These are phyloP conservation scores for Phaethornis superciliosus DNA, from an alignment of 2,113 vertebrate species.

Conservation along the genomic window DNA sequence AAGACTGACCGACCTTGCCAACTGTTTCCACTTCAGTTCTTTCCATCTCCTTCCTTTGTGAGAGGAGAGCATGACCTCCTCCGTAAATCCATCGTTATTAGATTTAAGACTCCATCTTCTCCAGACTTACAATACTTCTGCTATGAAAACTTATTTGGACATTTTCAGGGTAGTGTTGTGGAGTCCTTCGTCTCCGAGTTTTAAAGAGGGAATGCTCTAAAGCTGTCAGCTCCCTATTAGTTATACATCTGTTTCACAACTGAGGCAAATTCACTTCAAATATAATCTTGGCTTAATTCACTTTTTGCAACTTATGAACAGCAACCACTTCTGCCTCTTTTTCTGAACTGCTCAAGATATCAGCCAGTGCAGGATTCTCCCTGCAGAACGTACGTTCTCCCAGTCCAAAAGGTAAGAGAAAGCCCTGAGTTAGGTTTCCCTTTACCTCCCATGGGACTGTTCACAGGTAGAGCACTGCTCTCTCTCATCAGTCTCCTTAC, in stretches of 20 bases:
- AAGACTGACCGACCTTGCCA: not conserved
- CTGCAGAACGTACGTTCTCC: no score
- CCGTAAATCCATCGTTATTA: not conserved
- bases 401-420: not conserved
- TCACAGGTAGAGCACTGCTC: not conserved
- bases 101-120: not conserved
- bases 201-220: not conserved
- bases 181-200: not conserved
- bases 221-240: not conserved
- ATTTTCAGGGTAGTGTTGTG: not conserved
- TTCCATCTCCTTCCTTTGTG: not conserved
- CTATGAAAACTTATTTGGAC: accelerated
- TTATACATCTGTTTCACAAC: not conserved
- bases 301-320: not conserved
- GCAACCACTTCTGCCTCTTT: not conserved
- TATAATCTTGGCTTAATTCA: not conserved
- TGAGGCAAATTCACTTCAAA: not conserved
- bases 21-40: not conserved
- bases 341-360: not conserved
- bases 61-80: not conserved
- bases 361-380: not conserved
- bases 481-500: not conserved
- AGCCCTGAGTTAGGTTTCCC: not conserved
- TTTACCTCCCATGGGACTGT: not conserved
- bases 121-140: not conserved